Percentiles rank a stretch among this genome's conserved stretches.
These are phyloP conservation scores for Esox masquinongy DNA, from an alignment of 2,797 vertebrate species.

Conservation along the genomic window DNA sequence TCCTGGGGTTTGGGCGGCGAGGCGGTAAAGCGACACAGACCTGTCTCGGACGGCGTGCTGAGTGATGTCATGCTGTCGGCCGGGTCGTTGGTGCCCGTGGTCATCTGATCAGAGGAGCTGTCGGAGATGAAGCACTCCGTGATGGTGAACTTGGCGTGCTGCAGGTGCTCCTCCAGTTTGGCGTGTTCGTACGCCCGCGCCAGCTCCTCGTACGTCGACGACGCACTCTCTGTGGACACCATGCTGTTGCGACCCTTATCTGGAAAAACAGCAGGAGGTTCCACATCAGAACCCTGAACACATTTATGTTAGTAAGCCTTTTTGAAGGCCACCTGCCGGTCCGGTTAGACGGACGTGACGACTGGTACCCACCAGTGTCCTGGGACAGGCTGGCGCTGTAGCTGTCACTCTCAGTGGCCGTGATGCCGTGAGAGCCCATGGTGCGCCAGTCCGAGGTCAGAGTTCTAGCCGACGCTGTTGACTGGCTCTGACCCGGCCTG, in stretches of 20 bases:
- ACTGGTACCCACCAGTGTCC: slow-evolving; percentile 84
- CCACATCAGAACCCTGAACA: background rate
- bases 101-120: slow-evolving; percentile 99
- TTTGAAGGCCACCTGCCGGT: background rate
- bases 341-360: background rate
- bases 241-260: slow-evolving; percentile 99
- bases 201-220: slow-evolving; percentile 97
- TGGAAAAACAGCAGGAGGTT: slow-evolving; percentile 53
- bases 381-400: slow-evolving; percentile 97
- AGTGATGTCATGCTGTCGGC: slow-evolving; percentile 99
- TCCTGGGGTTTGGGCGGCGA: slow-evolving; percentile 97
- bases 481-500: slow-evolving; percentile 87
- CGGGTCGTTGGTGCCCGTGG: slow-evolving; percentile 95
- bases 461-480: slow-evolving; percentile 91
- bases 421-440: slow-evolving; percentile 94
- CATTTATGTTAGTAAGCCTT: background rate
- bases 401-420: slow-evolving; percentile 97
- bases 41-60: slow-evolving; percentile 96
- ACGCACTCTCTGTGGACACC: slow-evolving; percentile 98
- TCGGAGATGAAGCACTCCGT: slow-evolving; percentile 98
- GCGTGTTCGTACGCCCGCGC: slow-evolving; percentile 96
- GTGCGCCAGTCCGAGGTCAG: slow-evolving; percentile 96
- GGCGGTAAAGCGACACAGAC: slow-evolving; percentile 97
- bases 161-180: slow-evolving; percentile 98
- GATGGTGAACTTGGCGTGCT: slow-evolving; percentile 98